Percentiles rank a stretch among this genome's conserved stretches.
Evolutionary conservation across 1,140 invertebrate species (phyloP).

Genomic region (Papilio polyxenes): DNA sequence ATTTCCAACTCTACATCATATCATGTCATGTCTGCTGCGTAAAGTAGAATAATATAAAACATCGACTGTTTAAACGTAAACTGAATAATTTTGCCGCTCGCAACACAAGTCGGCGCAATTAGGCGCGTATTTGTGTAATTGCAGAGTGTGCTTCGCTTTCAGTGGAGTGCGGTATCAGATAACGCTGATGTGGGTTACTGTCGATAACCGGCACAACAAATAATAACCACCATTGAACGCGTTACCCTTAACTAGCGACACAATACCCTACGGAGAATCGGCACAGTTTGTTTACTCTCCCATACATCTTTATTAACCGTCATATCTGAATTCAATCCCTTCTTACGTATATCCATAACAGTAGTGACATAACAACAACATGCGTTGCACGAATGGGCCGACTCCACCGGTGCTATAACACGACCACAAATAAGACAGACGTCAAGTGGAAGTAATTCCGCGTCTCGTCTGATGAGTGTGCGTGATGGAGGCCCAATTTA

Average conservation of each 20-base stretch:
- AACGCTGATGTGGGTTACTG: constrained; percentile 55
- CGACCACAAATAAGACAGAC: too few species aligned
- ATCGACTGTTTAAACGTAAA: constrained; percentile 9
- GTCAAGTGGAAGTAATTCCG: too few species aligned
- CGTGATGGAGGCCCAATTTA: too few species aligned
- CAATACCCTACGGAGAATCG: too few species aligned
- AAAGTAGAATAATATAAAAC: neutral
- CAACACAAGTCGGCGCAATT: constrained; percentile 36
- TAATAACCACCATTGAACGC: constrained; percentile 45
- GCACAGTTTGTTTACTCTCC: neutral
- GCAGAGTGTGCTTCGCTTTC: constrained; percentile 45
- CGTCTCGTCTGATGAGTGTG: too few species aligned
- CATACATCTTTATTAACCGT: neutral
- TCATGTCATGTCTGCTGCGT: neutral
- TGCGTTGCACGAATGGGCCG: too few species aligned
- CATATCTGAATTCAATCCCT: neutral
- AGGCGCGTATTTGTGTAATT: constrained; percentile 39
- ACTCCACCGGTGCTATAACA: too few species aligned
- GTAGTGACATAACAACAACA: too few species aligned
- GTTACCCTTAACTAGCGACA: constrained; percentile 40
- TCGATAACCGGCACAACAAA: constrained; percentile 50
- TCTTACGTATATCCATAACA: neutral
- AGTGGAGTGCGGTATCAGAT: constrained; percentile 54
- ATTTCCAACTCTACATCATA: too few species aligned
- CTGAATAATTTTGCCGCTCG: neutral